phyloP scores from a whole-genome alignment of 2,797 vertebrate species.

The Tympanoctomys barrerae region DNA sequence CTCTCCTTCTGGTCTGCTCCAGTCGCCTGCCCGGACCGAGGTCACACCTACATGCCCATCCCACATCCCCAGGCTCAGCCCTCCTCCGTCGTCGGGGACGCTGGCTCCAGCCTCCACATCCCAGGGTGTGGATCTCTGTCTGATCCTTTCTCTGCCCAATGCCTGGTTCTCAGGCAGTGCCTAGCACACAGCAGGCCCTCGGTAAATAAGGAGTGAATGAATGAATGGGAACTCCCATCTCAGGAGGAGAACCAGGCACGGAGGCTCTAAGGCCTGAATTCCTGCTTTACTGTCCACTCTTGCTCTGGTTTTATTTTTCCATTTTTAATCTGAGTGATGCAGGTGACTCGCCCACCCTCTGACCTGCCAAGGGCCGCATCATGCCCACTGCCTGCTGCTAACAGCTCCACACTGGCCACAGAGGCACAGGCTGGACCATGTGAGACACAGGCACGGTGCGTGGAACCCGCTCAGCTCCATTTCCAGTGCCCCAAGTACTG shows the following conservation, averaged over 20 bases:
- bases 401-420: not conserved
- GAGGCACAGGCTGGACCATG: not conserved
- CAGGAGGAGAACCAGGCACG: not conserved
- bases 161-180: not conserved
- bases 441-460: not conserved
- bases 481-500: not conserved
- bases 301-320: not conserved
- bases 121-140: not conserved
- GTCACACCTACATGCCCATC: not conserved
- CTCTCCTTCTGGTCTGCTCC: not conserved
- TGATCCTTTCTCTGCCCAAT: not conserved
- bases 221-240: not conserved
- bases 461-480: not conserved
- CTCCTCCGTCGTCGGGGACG: not conserved
- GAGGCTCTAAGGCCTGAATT: not conserved
- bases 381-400: not conserved
- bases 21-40: not conserved
- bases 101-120: not conserved
- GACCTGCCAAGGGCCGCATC: not conserved
- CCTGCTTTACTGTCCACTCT: not conserved
- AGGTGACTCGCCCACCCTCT: not conserved
- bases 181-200: not conserved
- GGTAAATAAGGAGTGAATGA: not conserved
- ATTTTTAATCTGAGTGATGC: not conserved
- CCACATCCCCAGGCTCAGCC: not conserved